These are phyloP conservation scores for Cantharis lateralis DNA, from an alignment of 2,888 invertebrate species.

Conservation along the genomic window DNA sequence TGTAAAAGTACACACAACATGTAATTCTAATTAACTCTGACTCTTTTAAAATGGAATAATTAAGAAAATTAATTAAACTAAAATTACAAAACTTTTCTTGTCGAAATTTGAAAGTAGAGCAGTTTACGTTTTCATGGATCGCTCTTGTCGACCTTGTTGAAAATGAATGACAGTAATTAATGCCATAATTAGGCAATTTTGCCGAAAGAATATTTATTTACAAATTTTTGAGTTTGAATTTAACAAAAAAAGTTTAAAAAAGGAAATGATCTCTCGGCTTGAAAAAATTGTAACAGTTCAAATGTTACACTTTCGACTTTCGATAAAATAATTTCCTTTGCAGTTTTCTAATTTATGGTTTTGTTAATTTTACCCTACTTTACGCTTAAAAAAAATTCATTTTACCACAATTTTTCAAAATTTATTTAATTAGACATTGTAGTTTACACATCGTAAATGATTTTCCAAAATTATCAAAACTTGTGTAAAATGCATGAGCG, in stretches of 20 bases:
- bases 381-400: not conserved
- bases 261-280: not conserved
- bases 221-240: too few species aligned
- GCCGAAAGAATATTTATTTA: not conserved
- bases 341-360: not conserved
- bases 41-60: not conserved
- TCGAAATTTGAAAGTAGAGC: not conserved
- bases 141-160: too few species aligned
- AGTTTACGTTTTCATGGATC: not conserved
- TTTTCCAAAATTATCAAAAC: not conserved
- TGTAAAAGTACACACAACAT: conserved; percentile 31
- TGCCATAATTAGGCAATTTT: too few species aligned
- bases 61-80: not conserved
- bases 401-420: not conserved
- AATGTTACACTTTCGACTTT: not conserved
- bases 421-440: not conserved
- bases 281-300: not conserved
- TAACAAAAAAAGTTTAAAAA: too few species aligned
- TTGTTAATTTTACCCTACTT: not conserved
- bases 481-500: conserved; percentile 24
- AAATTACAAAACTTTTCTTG: not conserved
- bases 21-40: conserved; percentile 8
- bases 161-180: too few species aligned
- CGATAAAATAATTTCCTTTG: not conserved
- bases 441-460: not conserved